Conservation (phyloP, 2,888 invertebrate species). For the Drosophila ochracea region DNA sequence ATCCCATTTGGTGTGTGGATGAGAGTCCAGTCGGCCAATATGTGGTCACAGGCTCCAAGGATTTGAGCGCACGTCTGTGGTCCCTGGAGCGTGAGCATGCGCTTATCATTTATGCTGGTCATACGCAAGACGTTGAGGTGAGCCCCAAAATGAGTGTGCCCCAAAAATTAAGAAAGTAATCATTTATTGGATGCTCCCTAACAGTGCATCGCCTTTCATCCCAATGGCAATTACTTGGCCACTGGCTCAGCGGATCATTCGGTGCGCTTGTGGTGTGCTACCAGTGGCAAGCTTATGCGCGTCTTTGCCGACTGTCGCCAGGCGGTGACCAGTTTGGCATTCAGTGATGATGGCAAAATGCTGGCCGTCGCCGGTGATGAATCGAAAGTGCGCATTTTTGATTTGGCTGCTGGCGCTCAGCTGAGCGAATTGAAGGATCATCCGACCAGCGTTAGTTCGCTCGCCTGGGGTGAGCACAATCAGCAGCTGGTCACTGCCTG, state of each 20-base stretch:
- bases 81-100: constrained; percentile 91
- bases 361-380: constrained; percentile 93
- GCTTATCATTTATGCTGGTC: constrained; percentile 94
- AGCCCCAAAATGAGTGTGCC: constrained; percentile 73
- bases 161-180: neutral
- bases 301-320: constrained; percentile 92
- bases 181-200: neutral
- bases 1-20: constrained; percentile 95
- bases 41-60: constrained; percentile 94
- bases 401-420: constrained; percentile 87
- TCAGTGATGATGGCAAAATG: constrained; percentile 93
- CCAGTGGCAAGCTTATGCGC: constrained; percentile 92
- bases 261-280: constrained; percentile 94
- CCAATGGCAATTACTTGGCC: constrained; percentile 95
- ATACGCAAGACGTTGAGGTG: constrained; percentile 95
- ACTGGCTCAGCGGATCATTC: constrained; percentile 96
- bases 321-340: constrained; percentile 91
- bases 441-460: constrained; percentile 86
- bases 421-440: constrained; percentile 88
- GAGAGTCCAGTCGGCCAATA: constrained; percentile 90
- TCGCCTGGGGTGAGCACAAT: constrained; percentile 88
- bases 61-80: constrained; percentile 95
- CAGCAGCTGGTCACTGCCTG: constrained; percentile 89
- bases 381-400: constrained; percentile 88
- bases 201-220: constrained; percentile 91